These are phyloP conservation scores for Zelleria hepariella DNA, from an alignment of 2,888 invertebrate species.

Conservation along the genomic window DNA sequence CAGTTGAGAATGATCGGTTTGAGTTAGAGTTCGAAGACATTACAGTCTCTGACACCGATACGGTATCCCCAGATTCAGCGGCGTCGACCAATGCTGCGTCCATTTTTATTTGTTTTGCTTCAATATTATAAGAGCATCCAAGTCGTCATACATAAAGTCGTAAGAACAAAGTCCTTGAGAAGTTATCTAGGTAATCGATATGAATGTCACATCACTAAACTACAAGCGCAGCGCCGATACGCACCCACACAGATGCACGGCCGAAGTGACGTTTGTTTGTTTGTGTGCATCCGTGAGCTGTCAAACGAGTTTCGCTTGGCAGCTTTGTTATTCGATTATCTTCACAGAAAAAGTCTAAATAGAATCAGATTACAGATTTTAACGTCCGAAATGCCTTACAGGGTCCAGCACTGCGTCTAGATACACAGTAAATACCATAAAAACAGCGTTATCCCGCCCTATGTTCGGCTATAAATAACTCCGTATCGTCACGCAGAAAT, in stretches of 20 bases:
- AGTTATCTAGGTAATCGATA: constrained; percentile 62
- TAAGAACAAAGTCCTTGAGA: constrained; percentile 47
- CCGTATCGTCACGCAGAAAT: constrained; percentile 43
- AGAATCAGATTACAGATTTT: not conserved
- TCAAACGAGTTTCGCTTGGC: constrained; percentile 56
- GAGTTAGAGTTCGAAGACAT: constrained; percentile 31
- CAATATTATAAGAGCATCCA: not conserved
- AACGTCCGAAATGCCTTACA: not conserved
- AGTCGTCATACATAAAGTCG: constrained; percentile 19
- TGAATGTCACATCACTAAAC: constrained; percentile 60
- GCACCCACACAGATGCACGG: constrained; percentile 49
- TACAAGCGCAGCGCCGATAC: constrained; percentile 9
- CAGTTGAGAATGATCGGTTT: constrained; percentile 43
- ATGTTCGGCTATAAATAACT: constrained; percentile 60
- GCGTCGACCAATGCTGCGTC: constrained; percentile 19
- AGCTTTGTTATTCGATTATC: constrained; percentile 10
- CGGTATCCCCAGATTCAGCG: constrained; percentile 26
- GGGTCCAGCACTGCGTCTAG: constrained; percentile 15
- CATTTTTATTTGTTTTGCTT: not conserved
- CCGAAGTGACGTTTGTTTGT: constrained; percentile 14
- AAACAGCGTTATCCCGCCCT: constrained; percentile 43
- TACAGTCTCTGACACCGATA: constrained; percentile 20
- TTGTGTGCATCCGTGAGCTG: constrained; percentile 48
- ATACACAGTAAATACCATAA: constrained; percentile 21
- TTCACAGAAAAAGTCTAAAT: constrained; percentile 3